Percentiles rank a stretch among this genome's conserved stretches.
These are phyloP conservation scores for Harpagoxenus sublaevis DNA, from an alignment of 2,888 invertebrate genomes.

Conservation along the genomic window DNA sequence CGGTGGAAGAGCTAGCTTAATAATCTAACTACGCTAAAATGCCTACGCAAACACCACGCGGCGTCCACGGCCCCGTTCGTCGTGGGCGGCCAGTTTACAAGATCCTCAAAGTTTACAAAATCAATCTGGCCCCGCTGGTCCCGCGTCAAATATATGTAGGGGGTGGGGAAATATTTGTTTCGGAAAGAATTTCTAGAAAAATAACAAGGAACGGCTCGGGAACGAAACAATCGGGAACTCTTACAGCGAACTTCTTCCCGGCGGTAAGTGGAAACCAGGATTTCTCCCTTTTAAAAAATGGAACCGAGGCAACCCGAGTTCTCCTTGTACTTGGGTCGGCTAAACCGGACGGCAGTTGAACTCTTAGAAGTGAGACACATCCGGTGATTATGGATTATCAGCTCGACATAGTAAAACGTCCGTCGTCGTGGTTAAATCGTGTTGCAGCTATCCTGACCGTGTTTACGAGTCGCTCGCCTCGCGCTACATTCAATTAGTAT, in stretches of 20 bases:
- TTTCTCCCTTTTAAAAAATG: neutral
- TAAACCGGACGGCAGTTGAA: neutral
- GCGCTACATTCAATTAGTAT: slow-evolving; percentile 15
- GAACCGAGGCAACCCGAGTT: neutral
- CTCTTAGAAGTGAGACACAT: slow-evolving; percentile 24
- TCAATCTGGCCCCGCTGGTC: neutral
- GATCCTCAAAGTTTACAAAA: slow-evolving; percentile 8
- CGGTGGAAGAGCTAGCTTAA: slow-evolving; percentile 74
- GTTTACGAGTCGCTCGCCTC: slow-evolving; percentile 9
- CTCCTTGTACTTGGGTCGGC: neutral
- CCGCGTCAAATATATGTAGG: neutral
- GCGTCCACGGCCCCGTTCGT: slow-evolving; percentile 7
- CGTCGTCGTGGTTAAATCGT: neutral
- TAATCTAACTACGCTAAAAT: slow-evolving; percentile 72
- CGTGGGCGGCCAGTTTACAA: neutral
- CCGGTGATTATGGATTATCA: slow-evolving; percentile 38
- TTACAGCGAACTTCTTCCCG: neutral
- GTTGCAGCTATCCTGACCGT: neutral
- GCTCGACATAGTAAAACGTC: slow-evolving; percentile 27
- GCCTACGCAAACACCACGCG: slow-evolving; percentile 39
- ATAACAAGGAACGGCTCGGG: neutral
- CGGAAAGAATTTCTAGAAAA: neutral
- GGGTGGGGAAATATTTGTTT: neutral
- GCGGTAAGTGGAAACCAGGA: neutral
- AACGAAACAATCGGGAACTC: neutral